Percentiles rank a stretch among this genome's conserved stretches.
Evolutionary conservation across 2,888 invertebrate genomes (phyloP).

Genomic region (Drosophila nr. fundita): DNA sequence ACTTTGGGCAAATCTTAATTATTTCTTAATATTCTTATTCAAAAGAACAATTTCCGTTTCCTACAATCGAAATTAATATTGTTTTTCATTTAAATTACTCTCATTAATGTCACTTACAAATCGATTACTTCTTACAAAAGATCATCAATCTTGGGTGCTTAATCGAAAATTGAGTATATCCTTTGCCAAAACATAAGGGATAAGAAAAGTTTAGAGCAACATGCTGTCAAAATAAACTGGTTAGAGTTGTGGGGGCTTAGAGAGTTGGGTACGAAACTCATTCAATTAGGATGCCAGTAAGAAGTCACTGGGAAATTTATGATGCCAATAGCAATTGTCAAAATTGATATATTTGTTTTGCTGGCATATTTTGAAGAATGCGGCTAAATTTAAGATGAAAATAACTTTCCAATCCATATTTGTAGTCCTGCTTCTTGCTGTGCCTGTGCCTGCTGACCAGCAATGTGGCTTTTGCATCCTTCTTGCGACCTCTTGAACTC

Average conservation of each 20-base stretch:
- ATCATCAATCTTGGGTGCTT: background rate
- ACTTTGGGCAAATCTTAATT: background rate
- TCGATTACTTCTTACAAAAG: background rate
- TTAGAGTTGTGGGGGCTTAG: conserved; percentile 1
- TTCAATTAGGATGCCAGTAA: conserved; percentile 26
- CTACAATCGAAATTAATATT: background rate
- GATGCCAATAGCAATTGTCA: conserved; percentile 41
- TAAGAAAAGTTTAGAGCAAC: conserved; percentile 29
- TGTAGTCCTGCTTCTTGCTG: conserved; percentile 71
- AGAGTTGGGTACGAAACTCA: conserved; percentile 16
- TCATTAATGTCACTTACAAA: background rate
- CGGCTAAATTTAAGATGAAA: background rate
- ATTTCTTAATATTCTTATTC: background rate
- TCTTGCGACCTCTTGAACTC: conserved; percentile 78
- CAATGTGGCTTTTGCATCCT: conserved; percentile 70
- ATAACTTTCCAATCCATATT: background rate
- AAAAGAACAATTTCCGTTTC: background rate
- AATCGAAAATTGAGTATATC: background rate
- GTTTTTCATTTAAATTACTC: background rate
- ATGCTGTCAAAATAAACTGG: conserved; percentile 37
- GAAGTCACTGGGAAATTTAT: conserved; percentile 56
- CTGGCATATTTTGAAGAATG: background rate
- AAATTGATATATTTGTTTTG: conserved; percentile 53
- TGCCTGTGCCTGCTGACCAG: conserved; percentile 74
- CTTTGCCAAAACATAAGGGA: background rate